phyloP scores from a whole-genome alignment of 2,888 invertebrate species.

The Arrhopalites spinosus region DNA sequence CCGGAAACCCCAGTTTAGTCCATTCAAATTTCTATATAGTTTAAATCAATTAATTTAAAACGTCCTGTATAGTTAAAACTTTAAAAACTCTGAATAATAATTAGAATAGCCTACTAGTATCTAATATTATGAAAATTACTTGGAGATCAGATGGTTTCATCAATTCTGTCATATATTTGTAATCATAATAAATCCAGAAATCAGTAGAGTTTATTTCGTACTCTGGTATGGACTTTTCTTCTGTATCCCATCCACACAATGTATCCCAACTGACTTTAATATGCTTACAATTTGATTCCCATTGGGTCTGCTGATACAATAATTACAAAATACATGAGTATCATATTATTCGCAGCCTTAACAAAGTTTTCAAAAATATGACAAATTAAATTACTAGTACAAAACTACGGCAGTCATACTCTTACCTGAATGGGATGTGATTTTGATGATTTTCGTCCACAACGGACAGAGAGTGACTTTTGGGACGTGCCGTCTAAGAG shows the following conservation, averaged over 20 bases:
- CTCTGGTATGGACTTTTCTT: slow-evolving; percentile 31
- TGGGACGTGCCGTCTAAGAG: slow-evolving; percentile 62
- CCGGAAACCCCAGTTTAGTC: too few species aligned
- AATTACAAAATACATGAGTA: not conserved
- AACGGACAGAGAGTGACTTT: slow-evolving; percentile 66
- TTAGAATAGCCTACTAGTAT: too few species aligned
- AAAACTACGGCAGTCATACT: too few species aligned
- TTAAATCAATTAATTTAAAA: too few species aligned
- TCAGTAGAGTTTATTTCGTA: slow-evolving; percentile 43
- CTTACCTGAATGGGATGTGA: not conserved
- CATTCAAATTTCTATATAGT: too few species aligned
- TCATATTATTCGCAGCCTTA: too few species aligned
- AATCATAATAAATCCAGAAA: slow-evolving; percentile 81
- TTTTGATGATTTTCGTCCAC: slow-evolving; percentile 58
- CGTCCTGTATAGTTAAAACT: too few species aligned
- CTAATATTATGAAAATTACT: too few species aligned
- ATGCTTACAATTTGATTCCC: slow-evolving; percentile 74
- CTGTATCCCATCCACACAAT: slow-evolving; percentile 64
- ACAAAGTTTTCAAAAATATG: too few species aligned
- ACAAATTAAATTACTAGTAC: too few species aligned
- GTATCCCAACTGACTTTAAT: slow-evolving; percentile 67
- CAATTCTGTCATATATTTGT: slow-evolving; percentile 72
- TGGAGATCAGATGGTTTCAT: not conserved
- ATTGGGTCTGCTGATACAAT: slow-evolving; percentile 68
- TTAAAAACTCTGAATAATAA: too few species aligned